phyloP scores from a whole-genome alignment of 2,797 vertebrate genomes.

The Rhodeus uyekii region DNA sequence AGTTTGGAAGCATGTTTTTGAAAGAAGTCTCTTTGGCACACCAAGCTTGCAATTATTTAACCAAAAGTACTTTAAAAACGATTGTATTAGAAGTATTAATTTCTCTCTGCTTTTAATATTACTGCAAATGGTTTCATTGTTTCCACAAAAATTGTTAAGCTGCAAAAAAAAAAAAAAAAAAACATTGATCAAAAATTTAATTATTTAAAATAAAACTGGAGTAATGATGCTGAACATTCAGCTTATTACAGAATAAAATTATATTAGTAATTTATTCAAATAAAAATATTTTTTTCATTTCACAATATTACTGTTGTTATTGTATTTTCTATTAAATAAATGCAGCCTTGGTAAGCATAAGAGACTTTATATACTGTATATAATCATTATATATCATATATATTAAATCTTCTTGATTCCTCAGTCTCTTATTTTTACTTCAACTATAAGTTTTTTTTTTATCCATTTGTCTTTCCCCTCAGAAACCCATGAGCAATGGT shows the following conservation, averaged over 20 bases:
- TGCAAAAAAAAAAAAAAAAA: no score
- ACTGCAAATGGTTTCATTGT: no score
- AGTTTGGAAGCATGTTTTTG: not conserved
- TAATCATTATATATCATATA: no score
- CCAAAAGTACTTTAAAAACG: not conserved
- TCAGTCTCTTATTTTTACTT: not conserved
- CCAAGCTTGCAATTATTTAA: not conserved
- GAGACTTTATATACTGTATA: no score
- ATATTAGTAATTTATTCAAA: not conserved
- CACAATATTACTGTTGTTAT: not conserved
- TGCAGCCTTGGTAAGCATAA: no score
- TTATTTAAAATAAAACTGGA: no score
- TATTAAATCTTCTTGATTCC: not conserved
- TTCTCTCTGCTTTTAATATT: not conserved
- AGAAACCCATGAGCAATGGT: slow-evolving; percentile 96
- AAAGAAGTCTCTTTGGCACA: not conserved
- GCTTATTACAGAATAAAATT: not conserved
- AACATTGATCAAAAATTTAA: no score
- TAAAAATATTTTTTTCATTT: not conserved
- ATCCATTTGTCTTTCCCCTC: slow-evolving; percentile 54
- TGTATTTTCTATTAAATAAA: no score
- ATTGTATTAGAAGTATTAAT: not conserved
- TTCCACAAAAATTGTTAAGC: not conserved
- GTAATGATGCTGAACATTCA: not conserved
- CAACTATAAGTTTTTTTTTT: not conserved